Evolutionary conservation across 2,888 invertebrate genomes (phyloP), one percentile per base, ranked within the genome.

Genomic region (Heliconius charithonia): DNA sequence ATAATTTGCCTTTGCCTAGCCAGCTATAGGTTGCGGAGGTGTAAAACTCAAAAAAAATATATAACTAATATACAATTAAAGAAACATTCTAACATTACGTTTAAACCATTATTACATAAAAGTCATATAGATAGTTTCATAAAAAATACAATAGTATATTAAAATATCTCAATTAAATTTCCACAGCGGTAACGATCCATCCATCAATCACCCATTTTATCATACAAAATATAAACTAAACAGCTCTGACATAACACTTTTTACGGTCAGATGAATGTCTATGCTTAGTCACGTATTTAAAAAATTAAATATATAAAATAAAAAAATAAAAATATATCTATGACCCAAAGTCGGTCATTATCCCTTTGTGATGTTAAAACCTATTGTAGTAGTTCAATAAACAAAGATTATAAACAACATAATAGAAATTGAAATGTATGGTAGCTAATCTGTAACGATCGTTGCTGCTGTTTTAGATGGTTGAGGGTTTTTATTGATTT

Each of bases 351-450:
- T 83, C 83, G 83, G 84, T 87, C 89, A 87, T 89, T 87, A 88
- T 87, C 86, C 86, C 84, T 87, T 85, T 87, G 85, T 86, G 83
- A 87, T 88, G 85, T 84, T 85, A 85, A 59, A 85, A 83, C 69
- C 76, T 75, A 85, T 87, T 88, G 87, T 89, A 83, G 77, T 75
- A 83, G 80, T 83, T 85, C 85, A 88, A 91, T 92, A 92, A 93
- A 93, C 92, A 92, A 92, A 89, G 92, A 91, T 93, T 92, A 92
- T 79, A 76, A 80, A 85, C 83, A 82, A 85, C 81, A 80, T 79
- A 78, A 81, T 82, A 84, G 85, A 81, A 81, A 83, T 90, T 90
- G 86, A 89, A 89, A 89, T 85, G 89, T 88, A 83, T 59, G 86
- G 87, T 78, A 81, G 76, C 79, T 87, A 87, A 88, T 85, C 86